Conservation (phyloP, 2,888 invertebrate genomes). For the Auanema sp. region DNA sequence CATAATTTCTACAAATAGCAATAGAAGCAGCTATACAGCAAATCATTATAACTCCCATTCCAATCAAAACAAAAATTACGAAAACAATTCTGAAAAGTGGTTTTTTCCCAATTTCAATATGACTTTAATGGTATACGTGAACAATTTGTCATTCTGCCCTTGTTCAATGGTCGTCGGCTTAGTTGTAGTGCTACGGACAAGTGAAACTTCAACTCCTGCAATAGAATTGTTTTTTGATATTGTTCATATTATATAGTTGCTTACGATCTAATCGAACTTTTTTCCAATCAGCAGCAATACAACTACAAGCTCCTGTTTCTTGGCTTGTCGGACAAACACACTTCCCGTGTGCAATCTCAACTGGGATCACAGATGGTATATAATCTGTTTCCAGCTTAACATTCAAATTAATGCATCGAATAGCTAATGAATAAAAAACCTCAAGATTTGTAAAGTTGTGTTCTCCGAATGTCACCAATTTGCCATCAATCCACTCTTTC, state of each 20-base stretch:
- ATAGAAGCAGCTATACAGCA: constrained; percentile 10
- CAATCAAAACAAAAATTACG: constrained; percentile 2
- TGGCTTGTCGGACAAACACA: constrained; percentile 57
- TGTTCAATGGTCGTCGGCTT: not conserved
- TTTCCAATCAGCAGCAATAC: constrained; percentile 61
- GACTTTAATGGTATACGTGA: not conserved
- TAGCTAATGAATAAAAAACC: constrained; percentile 19
- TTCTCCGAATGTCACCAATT: constrained; percentile 51
- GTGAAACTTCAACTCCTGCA: not conserved
- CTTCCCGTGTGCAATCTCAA: constrained; percentile 53
- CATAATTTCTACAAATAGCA: constrained; percentile 22
- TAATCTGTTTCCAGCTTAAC: constrained; percentile 48
- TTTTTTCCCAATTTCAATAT: too few relatives aligned
- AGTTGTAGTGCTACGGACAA: not conserved
- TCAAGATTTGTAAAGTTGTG: constrained; percentile 59
- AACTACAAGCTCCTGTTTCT: constrained; percentile 54
- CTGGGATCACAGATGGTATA: constrained; percentile 61
- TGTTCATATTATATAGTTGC: constrained; percentile 2
- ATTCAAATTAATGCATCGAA: not conserved
- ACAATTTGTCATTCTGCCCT: not conserved
- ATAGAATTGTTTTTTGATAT: not conserved
- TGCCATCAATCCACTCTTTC: constrained; percentile 47
- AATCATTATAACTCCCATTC: constrained; percentile 13
- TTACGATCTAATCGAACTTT: constrained; percentile 43
- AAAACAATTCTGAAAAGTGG: too few relatives aligned